Evolutionary conservation across 2,888 invertebrate species (phyloP), one percentile per base, ranked within the genome.

Genomic region (Zaprionus obscuricornis): DNA sequence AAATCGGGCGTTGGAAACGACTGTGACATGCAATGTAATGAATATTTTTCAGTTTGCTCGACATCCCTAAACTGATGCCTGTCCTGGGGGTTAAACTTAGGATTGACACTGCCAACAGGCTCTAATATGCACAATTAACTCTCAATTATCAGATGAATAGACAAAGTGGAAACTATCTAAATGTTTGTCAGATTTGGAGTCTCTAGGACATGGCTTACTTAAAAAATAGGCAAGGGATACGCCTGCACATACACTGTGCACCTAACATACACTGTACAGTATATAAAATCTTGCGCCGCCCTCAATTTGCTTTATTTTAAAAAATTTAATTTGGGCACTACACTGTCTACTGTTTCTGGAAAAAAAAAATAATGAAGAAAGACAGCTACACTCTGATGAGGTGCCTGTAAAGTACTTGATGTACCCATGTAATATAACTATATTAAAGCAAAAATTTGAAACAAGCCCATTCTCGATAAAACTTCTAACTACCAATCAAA

Each of bases 211-310:
- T n/a, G 1, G 7, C 58, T 63, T 74, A 95, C 94, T 94, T 93
- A 92, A 94, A 93, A n/a, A 76, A 92, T 88, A 75, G 95, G 94
- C 85, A 94, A 93, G 56, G 95, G 95, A 90, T 92, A 95, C 14
- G 94, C 94, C 89, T 95, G 95, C 16, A n/a, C n/a, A n/a, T n/a
- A n/a, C n/a, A n/a, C n/a, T n/a, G n/a, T n/a, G n/a, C n/a, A n/a
- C n/a, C n/a, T n/a, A n/a, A n/a, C n/a, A n/a, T n/a, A n/a, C n/a
- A 94, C 94, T 42, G 94, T 94, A 89, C 95, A 95, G 92, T 71
- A 95, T 91, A 54, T 93, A 93, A 87, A 95, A 92, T 78, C 92
- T 92, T 8, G 40, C 55, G 31, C 52, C 71, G n/a, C 81, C 51
- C n/a, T 42, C 65, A 1, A 85, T 56, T 55, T 88, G 76, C 76